Evolutionary conservation across 2,113 vertebrate species (phyloP), one percentile per base, ranked within the genome.

Genomic region (Synchiropus splendidus): DNA sequence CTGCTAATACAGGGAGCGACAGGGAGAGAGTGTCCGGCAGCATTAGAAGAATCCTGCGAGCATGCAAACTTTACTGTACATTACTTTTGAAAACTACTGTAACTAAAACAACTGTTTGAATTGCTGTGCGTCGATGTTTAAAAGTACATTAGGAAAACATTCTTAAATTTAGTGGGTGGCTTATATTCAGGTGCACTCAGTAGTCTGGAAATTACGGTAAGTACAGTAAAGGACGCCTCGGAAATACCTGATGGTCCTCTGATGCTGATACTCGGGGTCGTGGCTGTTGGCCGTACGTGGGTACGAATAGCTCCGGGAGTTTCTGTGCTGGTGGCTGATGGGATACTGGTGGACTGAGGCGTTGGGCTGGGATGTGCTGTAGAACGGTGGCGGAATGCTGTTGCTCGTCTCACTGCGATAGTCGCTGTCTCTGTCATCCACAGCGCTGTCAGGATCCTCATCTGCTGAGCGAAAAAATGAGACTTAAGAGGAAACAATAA

Each of bases 361-460:
- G 0, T 96, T 98, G 74, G 94, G 94, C 76, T 99, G 95, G 3
- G 92, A 93, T 0, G 94, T 97, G 53, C 88, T 91, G 57, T 96
- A 96, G 66, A 87, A 98, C 0, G 94, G 94, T 0, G 92, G 94
- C 0, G 95, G 95, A 48, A 97, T 92, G 81, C 95, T 98, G 75
- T 92, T 96, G 80, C 95, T 99, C 10, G 95, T 97, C 81, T 99
- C 95, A 0, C 95, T 99, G 69, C 94, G 92, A 40, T 99, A 99
- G 69, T 99, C 95, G 0, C 95, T 99, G 82, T 99, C 95, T 11
- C 94, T 75, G 69, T 98, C 94, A 0, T 98, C 94, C 80, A 98
- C 89, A 0, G 87, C 94, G 3, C 94, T 98, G 78, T 99, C 95
- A 0, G 89, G 90, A 71, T 99, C 95, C 6, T 99, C 94, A 0